Evolutionary conservation across 2,797 vertebrate species (phyloP), one percentile per base, ranked within the genome.

Genomic region (Sebastes wilsoni): DNA sequence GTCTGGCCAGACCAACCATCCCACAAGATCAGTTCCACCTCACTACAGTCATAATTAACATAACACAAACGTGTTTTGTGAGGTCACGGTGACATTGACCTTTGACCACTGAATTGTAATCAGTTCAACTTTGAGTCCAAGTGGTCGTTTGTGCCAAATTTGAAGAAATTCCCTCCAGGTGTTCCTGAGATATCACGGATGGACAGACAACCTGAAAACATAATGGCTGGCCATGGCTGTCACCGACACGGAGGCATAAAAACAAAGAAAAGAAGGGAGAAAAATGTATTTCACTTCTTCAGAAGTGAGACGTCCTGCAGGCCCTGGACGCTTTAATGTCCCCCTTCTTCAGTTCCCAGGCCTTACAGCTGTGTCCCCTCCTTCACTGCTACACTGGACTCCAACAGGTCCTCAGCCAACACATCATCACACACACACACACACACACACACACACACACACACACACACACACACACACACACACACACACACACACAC

Each of bases 311-410:
- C 20, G 34, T 62, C 55, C 72, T 62, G 42, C 32, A 36, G 61
- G 13, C 42, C 5, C 25, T 9, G 1, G 20, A 34, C 46, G 46
- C 59, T 65, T 70, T 52, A 72, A 72, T 36, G 38, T 64, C 12
- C 13, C 38, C 42, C 30, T 79, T 79, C 30, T 79, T 79, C 52
- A 79, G 52, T 70, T 70, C 30, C 6, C 18, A 60, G 66, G 30
- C 49, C 56, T 66, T 6, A 18, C 52, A 46, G n/a, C 54, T 66
- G 54, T 32, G 64, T 46, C 55, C 34, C 18, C 49, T 76, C 32
- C 34, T 23, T 74, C 59, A 65, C 75, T 61, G 70, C 76, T 71
- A 70, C 59, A 60, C n/a, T 60, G 54, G 66, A 52, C 23, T 49
- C 42, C 30, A 34, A 59, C 61, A 59, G 27, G 14, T 71, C 67